phyloP scores from a whole-genome alignment of 2,797 vertebrate species.

The Ctenopoma multispine region DNA sequence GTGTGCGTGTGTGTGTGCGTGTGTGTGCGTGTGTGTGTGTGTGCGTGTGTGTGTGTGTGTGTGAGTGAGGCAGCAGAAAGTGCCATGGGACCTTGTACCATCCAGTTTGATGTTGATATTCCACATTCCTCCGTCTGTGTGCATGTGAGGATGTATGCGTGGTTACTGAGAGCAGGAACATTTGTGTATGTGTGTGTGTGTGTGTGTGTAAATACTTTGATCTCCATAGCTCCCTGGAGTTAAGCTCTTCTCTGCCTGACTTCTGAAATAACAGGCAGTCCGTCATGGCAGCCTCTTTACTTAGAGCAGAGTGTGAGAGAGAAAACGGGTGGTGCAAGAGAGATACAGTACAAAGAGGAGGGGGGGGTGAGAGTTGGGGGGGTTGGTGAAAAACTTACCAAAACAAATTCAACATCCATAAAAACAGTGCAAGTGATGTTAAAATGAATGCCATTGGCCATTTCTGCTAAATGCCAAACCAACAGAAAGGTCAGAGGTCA shows the following conservation, averaged over 20 bases:
- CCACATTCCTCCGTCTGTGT: constrained; percentile 21
- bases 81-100: constrained; percentile 35
- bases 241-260: constrained; percentile 61
- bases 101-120: constrained; percentile 47
- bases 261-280: constrained; percentile 54
- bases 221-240: constrained; percentile 59
- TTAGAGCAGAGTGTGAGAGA: constrained; percentile 19
- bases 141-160: constrained; percentile 11
- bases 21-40: too few species aligned
- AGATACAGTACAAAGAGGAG: constrained; percentile 19
- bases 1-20: too few species aligned
- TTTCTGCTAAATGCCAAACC: background rate
- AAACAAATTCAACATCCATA: constrained; percentile 14
- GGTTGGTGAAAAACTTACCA: constrained; percentile 2
- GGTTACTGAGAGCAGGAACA: constrained; percentile 6
- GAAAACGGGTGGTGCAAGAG: constrained; percentile 9
- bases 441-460: constrained; percentile 4
- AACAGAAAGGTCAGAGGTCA: constrained; percentile 16
- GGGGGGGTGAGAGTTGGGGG: background rate
- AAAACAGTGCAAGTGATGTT: constrained; percentile 3
- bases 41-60: constrained; percentile 1
- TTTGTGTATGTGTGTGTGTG: background rate
- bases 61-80: constrained; percentile 27
- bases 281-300: constrained; percentile 52
- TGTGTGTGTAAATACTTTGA: constrained; percentile 60